A percentile compares a stretch with the other conserved stretches of the same genome.
Conservation (phyloP, 2,113 vertebrate genomes). For the Megalops atlanticus region DNA sequence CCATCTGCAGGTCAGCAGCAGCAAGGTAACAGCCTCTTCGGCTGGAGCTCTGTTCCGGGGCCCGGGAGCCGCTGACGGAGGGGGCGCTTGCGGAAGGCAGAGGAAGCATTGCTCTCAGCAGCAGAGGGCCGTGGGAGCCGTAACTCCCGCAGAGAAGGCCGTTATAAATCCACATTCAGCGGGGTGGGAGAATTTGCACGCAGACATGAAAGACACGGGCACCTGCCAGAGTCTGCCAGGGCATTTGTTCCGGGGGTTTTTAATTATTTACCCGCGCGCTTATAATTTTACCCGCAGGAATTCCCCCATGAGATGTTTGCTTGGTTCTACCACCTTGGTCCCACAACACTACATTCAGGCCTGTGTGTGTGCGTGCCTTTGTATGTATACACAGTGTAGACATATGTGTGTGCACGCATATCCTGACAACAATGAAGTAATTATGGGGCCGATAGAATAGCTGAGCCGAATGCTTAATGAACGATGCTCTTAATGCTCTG, state of each 20-base stretch:
- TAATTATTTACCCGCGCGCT: slow-evolving; percentile 66
- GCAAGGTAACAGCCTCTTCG: slow-evolving; percentile 52
- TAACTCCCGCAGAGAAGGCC: background rate
- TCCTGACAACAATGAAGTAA: background rate
- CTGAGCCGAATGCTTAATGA: background rate
- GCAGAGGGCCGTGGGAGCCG: background rate
- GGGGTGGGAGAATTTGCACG: slow-evolving; percentile 41
- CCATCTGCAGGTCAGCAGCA: slow-evolving; percentile 88
- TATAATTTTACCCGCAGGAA: slow-evolving; percentile 53
- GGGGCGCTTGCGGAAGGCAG: background rate
- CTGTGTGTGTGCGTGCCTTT: background rate
- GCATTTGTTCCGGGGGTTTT: slow-evolving; percentile 57
- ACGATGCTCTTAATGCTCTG: background rate
- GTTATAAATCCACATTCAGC: slow-evolving; percentile 37
- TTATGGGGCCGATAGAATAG: background rate
- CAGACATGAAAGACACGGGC: slow-evolving; percentile 39
- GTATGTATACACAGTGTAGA: background rate
- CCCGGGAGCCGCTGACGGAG: slow-evolving; percentile 20
- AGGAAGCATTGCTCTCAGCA: too few relatives aligned
- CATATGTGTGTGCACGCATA: background rate
- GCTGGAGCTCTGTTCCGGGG: slow-evolving; percentile 9
- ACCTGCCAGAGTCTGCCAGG: slow-evolving; percentile 42
- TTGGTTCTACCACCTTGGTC: slow-evolving; percentile 4
- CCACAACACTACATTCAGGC: background rate
- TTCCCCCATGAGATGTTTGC: slow-evolving; percentile 44